Evolutionary conservation across 2,113 vertebrate species (phyloP).

Genomic region (Lepisosteus oculatus): DNA sequence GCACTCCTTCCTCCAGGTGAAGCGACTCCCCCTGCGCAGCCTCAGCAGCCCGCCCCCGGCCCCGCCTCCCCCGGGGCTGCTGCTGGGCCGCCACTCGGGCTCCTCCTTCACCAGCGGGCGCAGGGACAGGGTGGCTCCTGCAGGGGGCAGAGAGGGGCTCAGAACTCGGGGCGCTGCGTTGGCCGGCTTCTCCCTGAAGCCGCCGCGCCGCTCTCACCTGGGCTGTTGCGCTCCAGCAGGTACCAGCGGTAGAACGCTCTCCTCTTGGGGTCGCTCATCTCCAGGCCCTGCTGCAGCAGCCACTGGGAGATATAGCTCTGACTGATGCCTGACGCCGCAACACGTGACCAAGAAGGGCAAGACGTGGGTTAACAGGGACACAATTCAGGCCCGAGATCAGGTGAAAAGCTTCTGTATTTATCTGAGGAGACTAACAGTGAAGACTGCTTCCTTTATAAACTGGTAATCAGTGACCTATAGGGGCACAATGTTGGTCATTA

Average conservation of each 20-base stretch:
- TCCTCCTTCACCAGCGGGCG: slow-evolving; percentile 74
- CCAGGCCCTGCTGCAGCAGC: slow-evolving; percentile 75
- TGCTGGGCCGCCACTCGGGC: slow-evolving; percentile 67
- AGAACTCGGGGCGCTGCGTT: too few relatives aligned
- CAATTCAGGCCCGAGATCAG: too few relatives aligned
- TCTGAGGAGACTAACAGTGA: too few relatives aligned
- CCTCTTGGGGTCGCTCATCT: slow-evolving; percentile 78
- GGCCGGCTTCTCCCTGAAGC: too few relatives aligned
- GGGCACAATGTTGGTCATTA: too few relatives aligned
- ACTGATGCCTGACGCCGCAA: slow-evolving; percentile 62
- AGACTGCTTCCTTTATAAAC: too few relatives aligned
- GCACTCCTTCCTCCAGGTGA: slow-evolving; percentile 81
- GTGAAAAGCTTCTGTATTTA: too few relatives aligned
- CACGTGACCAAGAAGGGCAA: too few relatives aligned
- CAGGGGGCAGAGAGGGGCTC: too few relatives aligned
- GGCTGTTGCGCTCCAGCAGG: slow-evolving; percentile 73
- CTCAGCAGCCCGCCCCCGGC: slow-evolving; percentile 62
- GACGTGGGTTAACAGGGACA: too few relatives aligned
- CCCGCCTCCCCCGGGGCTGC: slow-evolving; percentile 54
- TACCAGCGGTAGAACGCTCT: slow-evolving; percentile 79
- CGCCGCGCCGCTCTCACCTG: slow-evolving; percentile 54
- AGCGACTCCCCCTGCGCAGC: slow-evolving; percentile 71
- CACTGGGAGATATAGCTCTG: slow-evolving; percentile 81
- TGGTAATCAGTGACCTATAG: too few relatives aligned
- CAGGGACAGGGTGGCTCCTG: slow-evolving; percentile 72